Percentiles rank a stretch among this genome's conserved stretches.
phyloP scores from a whole-genome alignment of 2,113 vertebrate genomes.

The Ptychochromis oligacanthus region DNA sequence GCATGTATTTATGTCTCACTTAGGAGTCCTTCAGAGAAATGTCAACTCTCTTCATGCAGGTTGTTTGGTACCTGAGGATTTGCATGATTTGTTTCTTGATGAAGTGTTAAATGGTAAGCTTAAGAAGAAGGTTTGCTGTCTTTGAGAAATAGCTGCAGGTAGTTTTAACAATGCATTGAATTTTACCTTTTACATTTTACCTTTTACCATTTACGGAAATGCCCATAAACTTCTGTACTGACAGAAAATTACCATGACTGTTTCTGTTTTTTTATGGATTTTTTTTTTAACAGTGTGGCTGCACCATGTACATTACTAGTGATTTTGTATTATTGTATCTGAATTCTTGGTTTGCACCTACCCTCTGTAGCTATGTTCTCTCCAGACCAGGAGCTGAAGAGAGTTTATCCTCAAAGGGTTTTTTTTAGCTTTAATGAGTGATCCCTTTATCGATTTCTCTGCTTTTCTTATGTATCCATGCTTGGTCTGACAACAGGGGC shows the following conservation, averaged over 20 bases:
- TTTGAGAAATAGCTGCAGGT: neutral
- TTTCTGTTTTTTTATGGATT: too few species aligned
- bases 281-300: neutral
- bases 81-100: conserved; percentile 58
- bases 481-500: conserved; percentile 38
- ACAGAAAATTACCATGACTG: too few species aligned
- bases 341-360: neutral
- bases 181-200: too few species aligned
- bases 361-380: neutral
- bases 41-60: conserved; percentile 32
- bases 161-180: too few species aligned
- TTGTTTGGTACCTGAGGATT: conserved; percentile 51
- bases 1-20: conserved; percentile 15
- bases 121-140: neutral
- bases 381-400: conserved; percentile 16
- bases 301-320: neutral
- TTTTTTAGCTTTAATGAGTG: conserved; percentile 58
- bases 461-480: conserved; percentile 27
- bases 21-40: conserved; percentile 32
- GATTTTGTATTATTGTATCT: neutral
- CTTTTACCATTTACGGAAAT: too few species aligned
- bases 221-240: too few species aligned
- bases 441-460: conserved; percentile 61
- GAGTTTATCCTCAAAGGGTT: conserved; percentile 31
- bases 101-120: neutral